Base-by-base conservation (phyloP, 2,113 vertebrate species). In the Morone saxatilis region DNA sequence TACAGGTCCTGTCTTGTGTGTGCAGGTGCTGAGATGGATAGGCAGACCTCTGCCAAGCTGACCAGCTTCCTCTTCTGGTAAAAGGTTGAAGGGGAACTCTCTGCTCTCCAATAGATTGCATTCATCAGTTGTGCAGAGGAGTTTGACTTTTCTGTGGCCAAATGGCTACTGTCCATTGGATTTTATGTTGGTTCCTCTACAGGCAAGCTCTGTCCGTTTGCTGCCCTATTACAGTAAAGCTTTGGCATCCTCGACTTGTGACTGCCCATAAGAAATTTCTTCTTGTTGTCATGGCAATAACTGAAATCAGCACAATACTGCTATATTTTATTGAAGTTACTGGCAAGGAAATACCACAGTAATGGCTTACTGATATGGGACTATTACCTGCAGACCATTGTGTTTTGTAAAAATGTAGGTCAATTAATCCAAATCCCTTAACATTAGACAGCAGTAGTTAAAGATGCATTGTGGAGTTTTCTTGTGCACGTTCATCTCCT, bases 81-180 rank as follows among this genome's bases (percentile, higher is more conserved):
- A 67, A 31, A 76, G 93, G 91, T 51, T 51, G 91, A 95, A 92
- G 85, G 91, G 91, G 90, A 94, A 81, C 50, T 20, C 78, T 91
- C 93, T 91, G 71, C 83, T 87, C 92, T 93, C 93, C 92, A 88
- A 85, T 89, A 91, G 92, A 91, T 92, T 93, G 87, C 85, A 93
- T 87, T 94, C 70, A 86, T 86, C 59, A 31, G 72, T 67, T n/a
- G 70, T 53, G 56, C 70, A 75, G 93, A 93, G 93, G 93, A 94
- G 83, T 94, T 95, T 90, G 87, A 85, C 81, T 86, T 86, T 78
- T 68, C 83, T 93, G 72, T 87, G 96, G 96, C 96, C 96, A 96
- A 0, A 73, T 97, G 96, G 96, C 96, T 68, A 57, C 65, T 50
- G 25, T 94, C 95, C 95, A 96, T 89, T 87, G 89, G 89, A 92